Evolutionary conservation across 2,113 vertebrate species (phyloP).

Genomic region (Oncorhynchus keta): DNA sequence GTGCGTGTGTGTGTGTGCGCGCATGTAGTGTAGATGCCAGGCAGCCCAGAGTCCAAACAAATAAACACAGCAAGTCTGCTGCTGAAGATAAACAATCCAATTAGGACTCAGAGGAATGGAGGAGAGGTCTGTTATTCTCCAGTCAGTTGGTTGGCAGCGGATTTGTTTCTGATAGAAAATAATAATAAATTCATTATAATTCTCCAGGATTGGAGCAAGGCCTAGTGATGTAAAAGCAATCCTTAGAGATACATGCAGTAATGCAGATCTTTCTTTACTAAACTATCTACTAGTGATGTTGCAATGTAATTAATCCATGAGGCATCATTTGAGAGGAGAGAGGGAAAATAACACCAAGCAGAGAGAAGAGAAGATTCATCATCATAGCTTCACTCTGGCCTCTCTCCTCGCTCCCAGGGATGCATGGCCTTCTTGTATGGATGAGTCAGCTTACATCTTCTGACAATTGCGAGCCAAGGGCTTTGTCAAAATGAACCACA

Average conservation of each 20-base stretch:
- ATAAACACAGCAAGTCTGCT: conserved; percentile 64
- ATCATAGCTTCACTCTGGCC: conserved; percentile 1
- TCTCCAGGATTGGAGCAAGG: conserved; percentile 36
- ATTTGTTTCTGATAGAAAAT: conserved; percentile 37
- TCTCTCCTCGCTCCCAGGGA: conserved; percentile 69
- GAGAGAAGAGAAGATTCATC: background rate
- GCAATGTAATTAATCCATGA: conserved; percentile 60
- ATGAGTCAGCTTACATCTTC: conserved; percentile 76
- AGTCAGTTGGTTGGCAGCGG: too few relatives aligned
- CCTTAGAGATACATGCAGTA: too few relatives aligned
- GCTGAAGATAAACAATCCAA: conserved; percentile 77
- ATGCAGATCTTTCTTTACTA: conserved; percentile 18
- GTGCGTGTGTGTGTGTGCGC: too few relatives aligned
- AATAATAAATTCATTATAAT: conserved; percentile 73
- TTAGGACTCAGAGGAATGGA: conserved; percentile 68
- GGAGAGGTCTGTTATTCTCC: conserved; percentile 62
- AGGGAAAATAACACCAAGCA: conserved; percentile 27
- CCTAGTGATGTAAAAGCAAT: too few relatives aligned
- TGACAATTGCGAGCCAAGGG: conserved; percentile 68
- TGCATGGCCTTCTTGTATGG: conserved; percentile 71
- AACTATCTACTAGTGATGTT: conserved; percentile 65
- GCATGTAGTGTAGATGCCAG: conserved; percentile 50
- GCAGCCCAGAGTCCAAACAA: conserved; percentile 67
- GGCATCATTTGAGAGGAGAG: conserved; percentile 59
- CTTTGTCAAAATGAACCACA: conserved; percentile 72